These are phyloP conservation scores for Scytalopus superciliaris DNA, from an alignment of 2,113 vertebrate genomes.

Conservation along the genomic window DNA sequence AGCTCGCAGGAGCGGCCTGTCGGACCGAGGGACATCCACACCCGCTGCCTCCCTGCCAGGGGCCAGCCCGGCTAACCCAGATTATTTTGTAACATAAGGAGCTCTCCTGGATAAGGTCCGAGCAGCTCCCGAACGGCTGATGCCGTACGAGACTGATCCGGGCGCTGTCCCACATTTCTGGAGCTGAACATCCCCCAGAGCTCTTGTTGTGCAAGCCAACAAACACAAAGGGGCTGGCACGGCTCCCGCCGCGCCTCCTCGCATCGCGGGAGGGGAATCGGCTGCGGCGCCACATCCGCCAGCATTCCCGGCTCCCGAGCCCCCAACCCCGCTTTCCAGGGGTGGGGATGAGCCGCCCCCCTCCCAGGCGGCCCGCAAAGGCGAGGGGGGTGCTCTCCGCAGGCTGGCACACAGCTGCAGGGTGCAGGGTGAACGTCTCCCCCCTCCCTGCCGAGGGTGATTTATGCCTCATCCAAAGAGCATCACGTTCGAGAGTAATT, in stretches of 20 bases:
- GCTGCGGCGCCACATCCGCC: background rate
- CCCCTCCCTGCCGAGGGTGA: accelerated
- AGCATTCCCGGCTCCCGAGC: background rate
- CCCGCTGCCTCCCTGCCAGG: background rate
- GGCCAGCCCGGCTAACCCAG: background rate
- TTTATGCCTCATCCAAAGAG: background rate
- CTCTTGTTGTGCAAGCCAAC: background rate
- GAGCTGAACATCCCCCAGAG: background rate
- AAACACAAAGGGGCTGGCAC: slow-evolving; percentile 25
- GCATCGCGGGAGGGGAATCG: background rate
- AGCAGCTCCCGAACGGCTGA: background rate
- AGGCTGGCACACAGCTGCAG: background rate
- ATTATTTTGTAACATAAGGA: background rate
- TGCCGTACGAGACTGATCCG: background rate
- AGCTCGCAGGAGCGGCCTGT: background rate
- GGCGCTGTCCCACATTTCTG: background rate
- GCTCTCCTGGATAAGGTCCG: background rate
- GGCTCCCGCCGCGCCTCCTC: background rate
- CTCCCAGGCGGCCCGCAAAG: background rate
- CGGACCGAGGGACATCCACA: accelerated
- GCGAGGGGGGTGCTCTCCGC: background rate
- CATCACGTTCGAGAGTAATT: accelerated
- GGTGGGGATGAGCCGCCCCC: background rate
- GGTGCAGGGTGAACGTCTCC: background rate
- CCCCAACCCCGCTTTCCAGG: background rate